phyloP scores from a whole-genome alignment of 2,113 vertebrate genomes.

The Gambusia affinis region DNA sequence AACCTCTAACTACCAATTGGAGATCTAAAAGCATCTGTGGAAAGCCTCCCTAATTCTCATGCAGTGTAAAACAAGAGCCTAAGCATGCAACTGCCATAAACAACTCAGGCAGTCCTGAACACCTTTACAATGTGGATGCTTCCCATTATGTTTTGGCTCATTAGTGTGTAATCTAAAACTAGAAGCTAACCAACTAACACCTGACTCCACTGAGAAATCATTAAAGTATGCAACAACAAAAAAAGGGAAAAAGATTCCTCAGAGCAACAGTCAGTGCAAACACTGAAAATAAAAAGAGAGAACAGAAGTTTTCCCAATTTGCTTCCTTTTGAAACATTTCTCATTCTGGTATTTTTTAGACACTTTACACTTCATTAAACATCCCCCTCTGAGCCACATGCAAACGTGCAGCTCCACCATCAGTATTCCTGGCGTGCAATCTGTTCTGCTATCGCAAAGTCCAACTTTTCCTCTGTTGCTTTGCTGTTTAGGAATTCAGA shows the following conservation, averaged over 20 bases:
- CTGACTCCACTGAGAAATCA: background rate
- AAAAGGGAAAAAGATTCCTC: background rate
- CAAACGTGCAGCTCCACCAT: conserved; percentile 3
- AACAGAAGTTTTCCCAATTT: background rate
- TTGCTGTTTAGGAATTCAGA: conserved; percentile 38
- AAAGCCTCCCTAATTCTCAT: too few species aligned
- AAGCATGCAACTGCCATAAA: too few species aligned
- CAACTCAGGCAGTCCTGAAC: background rate
- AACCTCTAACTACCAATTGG: too few species aligned
- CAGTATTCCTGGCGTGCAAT: conserved; percentile 22
- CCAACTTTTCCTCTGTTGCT: conserved; percentile 39
- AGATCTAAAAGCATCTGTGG: too few species aligned
- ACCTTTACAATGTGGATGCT: background rate
- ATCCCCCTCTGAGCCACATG: background rate
- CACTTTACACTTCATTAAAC: background rate
- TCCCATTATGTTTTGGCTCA: background rate
- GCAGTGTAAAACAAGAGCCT: too few species aligned
- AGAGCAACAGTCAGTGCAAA: background rate
- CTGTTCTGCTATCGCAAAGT: conserved; percentile 40
- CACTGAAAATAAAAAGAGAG: background rate
- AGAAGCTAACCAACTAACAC: background rate
- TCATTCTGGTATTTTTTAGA: background rate
- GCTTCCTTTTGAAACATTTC: background rate
- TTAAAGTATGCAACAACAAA: background rate
- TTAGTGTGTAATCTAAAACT: background rate